phyloP scores from a whole-genome alignment of 2,113 vertebrate genomes.

The Dromaius novaehollandiae region DNA sequence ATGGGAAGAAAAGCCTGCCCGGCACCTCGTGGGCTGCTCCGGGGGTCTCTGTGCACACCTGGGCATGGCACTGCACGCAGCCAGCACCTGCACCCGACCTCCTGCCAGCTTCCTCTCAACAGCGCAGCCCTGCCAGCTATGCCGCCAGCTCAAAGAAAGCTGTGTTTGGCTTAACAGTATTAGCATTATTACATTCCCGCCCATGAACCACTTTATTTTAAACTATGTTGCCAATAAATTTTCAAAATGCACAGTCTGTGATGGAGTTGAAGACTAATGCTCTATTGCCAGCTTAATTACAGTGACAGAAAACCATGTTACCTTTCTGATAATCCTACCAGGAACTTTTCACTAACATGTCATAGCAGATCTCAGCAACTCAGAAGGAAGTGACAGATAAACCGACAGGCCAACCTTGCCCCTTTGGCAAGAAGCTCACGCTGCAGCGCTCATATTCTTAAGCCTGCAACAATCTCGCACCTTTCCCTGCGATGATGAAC shows the following conservation, averaged over 20 bases:
- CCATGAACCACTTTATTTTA: neutral
- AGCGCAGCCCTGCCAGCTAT: neutral
- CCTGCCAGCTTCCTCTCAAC: neutral
- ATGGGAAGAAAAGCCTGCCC: neutral
- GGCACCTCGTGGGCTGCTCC: accelerated
- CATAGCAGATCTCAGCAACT: neutral
- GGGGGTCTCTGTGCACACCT: neutral
- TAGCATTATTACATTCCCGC: neutral
- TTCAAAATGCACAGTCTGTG: neutral
- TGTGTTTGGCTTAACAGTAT: accelerated
- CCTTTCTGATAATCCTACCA: slow-evolving; percentile 1
- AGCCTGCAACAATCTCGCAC: neutral
- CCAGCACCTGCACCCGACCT: accelerated
- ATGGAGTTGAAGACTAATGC: neutral
- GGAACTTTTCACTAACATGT: neutral
- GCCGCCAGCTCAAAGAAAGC: neutral
- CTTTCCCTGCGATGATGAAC: neutral
- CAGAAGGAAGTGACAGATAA: neutral
- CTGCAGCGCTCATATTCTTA: neutral
- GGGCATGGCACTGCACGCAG: accelerated
- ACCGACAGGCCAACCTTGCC: neutral
- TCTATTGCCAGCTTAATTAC: neutral
- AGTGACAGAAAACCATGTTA: neutral
- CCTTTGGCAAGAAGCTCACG: neutral
- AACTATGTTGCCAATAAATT: neutral